Conservation (phyloP, 2,113 vertebrate genomes). For the Podarcis muralis region DNA sequence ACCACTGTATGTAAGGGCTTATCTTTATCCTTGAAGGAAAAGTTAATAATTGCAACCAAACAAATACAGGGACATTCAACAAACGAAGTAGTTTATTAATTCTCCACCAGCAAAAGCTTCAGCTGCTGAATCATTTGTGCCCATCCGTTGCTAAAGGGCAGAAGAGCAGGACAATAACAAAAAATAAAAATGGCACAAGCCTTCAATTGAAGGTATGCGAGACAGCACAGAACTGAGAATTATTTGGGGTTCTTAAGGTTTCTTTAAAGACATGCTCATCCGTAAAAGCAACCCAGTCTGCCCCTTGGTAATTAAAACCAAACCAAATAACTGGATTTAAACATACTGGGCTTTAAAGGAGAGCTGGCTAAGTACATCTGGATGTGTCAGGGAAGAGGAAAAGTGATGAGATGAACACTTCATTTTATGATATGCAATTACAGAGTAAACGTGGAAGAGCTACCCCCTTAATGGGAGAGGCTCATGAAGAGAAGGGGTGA, state of each 20-base stretch:
- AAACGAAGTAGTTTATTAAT: background rate
- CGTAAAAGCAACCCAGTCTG: background rate
- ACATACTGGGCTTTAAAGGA: background rate
- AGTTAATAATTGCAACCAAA: too few relatives aligned
- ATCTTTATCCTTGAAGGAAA: too few relatives aligned
- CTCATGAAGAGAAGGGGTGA: background rate
- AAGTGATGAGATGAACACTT: background rate
- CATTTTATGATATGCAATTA: background rate
- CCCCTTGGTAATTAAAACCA: background rate
- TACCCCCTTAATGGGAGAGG: conserved; percentile 9
- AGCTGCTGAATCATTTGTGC: background rate
- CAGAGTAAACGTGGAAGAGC: background rate
- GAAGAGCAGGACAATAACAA: background rate
- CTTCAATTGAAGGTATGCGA: background rate
- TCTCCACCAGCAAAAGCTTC: background rate
- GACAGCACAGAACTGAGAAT: background rate
- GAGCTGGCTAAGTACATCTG: background rate
- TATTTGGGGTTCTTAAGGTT: background rate
- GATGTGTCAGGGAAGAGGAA: background rate
- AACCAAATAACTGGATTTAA: background rate
- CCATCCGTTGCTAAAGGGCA: background rate
- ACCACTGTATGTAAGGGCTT: too few relatives aligned
- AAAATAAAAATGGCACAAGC: background rate
- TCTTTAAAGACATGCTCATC: background rate
- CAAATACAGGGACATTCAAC: background rate